Percentiles rank a stretch among this genome's conserved stretches.
Evolutionary conservation across 2,888 invertebrate genomes (phyloP).

Genomic region (Pyrochroa serraticornis): DNA sequence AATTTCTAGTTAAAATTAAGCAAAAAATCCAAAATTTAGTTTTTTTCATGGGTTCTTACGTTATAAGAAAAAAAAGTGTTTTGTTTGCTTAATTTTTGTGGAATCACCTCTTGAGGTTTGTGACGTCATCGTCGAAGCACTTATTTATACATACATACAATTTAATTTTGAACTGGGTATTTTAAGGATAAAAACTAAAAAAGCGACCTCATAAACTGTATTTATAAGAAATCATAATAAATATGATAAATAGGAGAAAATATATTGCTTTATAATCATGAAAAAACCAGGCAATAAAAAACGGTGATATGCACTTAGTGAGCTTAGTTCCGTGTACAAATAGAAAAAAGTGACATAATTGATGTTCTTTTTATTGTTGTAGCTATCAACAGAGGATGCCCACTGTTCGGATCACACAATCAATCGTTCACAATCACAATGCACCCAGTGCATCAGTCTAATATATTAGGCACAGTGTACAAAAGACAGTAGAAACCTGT

Average conservation of each 20-base stretch:
- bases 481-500: slow-evolving; percentile 45
- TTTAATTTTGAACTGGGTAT: no score
- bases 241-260: slow-evolving; percentile 14
- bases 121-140: no score
- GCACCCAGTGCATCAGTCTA: slow-evolving; percentile 47
- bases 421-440: slow-evolving; percentile 40
- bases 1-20: no score
- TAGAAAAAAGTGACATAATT: slow-evolving; percentile 35
- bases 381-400: slow-evolving; percentile 56
- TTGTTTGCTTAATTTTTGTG: no score
- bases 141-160: no score
- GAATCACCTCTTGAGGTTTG: no score
- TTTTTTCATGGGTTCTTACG: no score
- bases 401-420: slow-evolving; percentile 56
- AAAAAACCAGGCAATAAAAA: neutral
- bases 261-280: slow-evolving; percentile 11
- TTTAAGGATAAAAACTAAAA: no score
- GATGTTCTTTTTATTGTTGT: slow-evolving; percentile 52
- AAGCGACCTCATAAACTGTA: slow-evolving; percentile 6
- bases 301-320: slow-evolving; percentile 10
- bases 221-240: slow-evolving; percentile 16
- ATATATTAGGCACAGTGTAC: slow-evolving; percentile 57
- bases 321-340: slow-evolving; percentile 10
- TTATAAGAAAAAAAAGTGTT: no score
- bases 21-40: no score